Evolutionary conservation across 2,113 vertebrate species (phyloP).

Genomic region (Pholis gunnellus): DNA sequence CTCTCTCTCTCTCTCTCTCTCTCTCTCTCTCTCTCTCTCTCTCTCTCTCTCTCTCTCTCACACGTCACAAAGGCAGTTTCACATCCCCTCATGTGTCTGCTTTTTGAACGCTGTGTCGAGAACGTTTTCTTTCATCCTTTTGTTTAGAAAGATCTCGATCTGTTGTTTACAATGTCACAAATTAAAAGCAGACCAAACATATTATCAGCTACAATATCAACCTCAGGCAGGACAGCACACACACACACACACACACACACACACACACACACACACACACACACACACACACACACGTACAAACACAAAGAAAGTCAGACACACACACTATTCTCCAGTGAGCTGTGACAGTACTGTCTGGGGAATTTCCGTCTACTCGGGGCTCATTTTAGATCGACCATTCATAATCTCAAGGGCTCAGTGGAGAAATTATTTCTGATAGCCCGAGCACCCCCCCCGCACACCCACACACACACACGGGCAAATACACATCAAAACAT

Average conservation of each 20-base stretch:
- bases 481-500: constrained; percentile 18
- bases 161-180: constrained; percentile 29
- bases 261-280: constrained; percentile 10
- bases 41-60: not conserved
- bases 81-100: constrained; percentile 34
- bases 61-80: constrained; percentile 23
- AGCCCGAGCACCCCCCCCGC: constrained; percentile 10
- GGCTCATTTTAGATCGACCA: constrained; percentile 41
- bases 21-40: not conserved
- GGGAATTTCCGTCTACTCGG: constrained; percentile 45
- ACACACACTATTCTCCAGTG: constrained; percentile 19
- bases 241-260: constrained; percentile 13
- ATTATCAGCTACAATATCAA: constrained; percentile 5
- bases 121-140: constrained; percentile 10
- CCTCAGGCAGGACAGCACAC: not conserved
- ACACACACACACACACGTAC: not conserved
- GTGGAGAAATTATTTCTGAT: constrained; percentile 37
- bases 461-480: constrained; percentile 7
- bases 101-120: not conserved
- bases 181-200: constrained; percentile 25
- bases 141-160: constrained; percentile 7
- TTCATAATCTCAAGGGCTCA: constrained; percentile 15
- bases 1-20: not conserved
- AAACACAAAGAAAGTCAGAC: not conserved
- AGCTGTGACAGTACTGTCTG: constrained; percentile 45